phyloP scores from a whole-genome alignment of 2,113 vertebrate genomes.

The Passer montanus region DNA sequence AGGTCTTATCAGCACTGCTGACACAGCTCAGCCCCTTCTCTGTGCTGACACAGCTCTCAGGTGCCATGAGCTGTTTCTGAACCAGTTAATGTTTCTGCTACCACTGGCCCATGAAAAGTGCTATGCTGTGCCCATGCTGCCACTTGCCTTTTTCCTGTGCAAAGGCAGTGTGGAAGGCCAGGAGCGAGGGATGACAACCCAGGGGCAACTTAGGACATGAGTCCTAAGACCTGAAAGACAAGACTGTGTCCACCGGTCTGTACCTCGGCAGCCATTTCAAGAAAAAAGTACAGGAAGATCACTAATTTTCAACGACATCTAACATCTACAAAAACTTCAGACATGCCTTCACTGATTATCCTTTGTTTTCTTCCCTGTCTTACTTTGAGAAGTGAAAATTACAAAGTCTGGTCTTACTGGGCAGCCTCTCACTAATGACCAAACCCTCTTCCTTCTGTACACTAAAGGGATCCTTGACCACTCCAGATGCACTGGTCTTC shows the following conservation, averaged over 20 bases:
- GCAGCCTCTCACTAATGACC: background rate
- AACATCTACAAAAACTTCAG: background rate
- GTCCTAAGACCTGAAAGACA: background rate
- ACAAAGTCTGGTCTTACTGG: background rate
- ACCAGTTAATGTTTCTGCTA: background rate
- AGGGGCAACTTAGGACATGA: background rate
- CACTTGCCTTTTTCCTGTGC: background rate
- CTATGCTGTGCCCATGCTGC: fast-evolving
- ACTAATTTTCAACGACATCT: background rate
- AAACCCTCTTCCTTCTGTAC: background rate
- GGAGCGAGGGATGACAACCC: background rate
- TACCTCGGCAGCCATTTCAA: background rate
- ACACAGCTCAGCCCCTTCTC: background rate
- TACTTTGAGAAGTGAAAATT: background rate
- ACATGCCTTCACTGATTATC: background rate
- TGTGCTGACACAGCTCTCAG: background rate
- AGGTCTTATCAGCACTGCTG: background rate
- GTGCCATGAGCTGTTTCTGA: background rate
- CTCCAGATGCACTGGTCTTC: background rate
- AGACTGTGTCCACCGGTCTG: background rate
- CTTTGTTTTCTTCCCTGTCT: background rate
- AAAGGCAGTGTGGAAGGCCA: background rate
- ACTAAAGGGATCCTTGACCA: background rate
- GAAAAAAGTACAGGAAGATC: background rate
- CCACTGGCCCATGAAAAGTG: background rate